phyloP scores from a whole-genome alignment of 2,113 vertebrate genomes.

The Candoia aspera region DNA sequence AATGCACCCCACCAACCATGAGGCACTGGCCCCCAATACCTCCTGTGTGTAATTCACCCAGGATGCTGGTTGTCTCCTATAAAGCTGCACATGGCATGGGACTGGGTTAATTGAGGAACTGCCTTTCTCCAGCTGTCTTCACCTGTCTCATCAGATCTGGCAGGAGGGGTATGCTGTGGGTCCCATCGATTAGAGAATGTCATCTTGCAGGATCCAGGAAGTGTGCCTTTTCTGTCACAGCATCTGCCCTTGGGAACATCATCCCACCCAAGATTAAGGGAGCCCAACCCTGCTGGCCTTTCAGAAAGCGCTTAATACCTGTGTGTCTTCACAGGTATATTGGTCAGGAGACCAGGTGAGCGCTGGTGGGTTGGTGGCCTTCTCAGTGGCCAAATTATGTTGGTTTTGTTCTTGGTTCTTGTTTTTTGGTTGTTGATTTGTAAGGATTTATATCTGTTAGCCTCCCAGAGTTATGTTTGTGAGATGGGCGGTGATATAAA shows the following conservation, averaged over 20 bases:
- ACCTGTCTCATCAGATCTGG: not conserved
- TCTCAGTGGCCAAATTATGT: not conserved
- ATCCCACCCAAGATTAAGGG: not conserved
- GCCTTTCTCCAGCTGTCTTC: not conserved
- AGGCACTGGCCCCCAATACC: no score
- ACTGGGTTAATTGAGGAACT: not conserved
- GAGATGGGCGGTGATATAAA: not conserved
- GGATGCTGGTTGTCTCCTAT: no score
- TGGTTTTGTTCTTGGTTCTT: not conserved
- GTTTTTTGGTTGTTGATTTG: not conserved
- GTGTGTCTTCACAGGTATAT: not conserved
- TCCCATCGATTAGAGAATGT: not conserved
- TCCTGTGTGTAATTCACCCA: no score
- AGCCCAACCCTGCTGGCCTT: not conserved
- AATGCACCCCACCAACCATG: no score
- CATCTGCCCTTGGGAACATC: not conserved
- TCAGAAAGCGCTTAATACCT: not conserved
- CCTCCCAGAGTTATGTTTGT: not conserved
- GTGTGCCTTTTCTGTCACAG: not conserved
- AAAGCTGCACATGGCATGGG: not conserved
- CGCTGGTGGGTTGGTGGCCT: not conserved
- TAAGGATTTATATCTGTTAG: not conserved
- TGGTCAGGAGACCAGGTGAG: not conserved
- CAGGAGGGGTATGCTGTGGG: not conserved
- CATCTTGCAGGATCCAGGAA: not conserved